Base-by-base conservation (phyloP, 2,113 vertebrate species). In the Indri indri region DNA sequence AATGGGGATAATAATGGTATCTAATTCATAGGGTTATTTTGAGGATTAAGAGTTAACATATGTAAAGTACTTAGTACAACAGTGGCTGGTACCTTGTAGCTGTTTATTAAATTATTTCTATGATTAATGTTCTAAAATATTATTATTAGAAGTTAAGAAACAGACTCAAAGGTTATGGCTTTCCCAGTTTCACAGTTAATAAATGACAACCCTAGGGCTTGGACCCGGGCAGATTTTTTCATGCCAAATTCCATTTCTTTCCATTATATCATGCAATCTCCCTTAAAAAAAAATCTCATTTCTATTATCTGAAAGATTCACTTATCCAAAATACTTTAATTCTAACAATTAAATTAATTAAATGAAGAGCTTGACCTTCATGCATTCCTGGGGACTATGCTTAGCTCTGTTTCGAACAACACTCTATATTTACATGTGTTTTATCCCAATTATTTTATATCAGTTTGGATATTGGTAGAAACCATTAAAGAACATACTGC, bases 291-390 rank as follows among this genome's bases (percentile, higher is more conserved):
- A 84, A 40, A 34, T 2, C 17, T 63, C 6, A 63, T 37, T 32
- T 81, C 42, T 74, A 47, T 42, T 74, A 52, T 70, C 9, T 71
- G 34, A 83, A 92, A 91, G 52, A 61, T 18, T 54, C 32, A n/a
- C 40, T 83, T 84, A 92, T 52, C n/a, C n/a, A 32, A 95, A 83
- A 59, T 68, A 87, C 8, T 82, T 91, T 71, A 81, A 77, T 89
- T 92, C n/a, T 16, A 97, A 13, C 50, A 88, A 68, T 32, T 70
- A 83, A 93, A 32, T 82, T 65, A 82, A 80, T 66, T 52, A 83
- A 94, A 52, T 32, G 50, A 37, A 80, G 96, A 73, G 0, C 30
- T 52, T 86, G 14, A 34, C 76, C 34, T 91, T 80, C 63, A 79
- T 80, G 22, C 13, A 70, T 73, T 91, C 23, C 50, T 37, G 11